Percentiles rank a stretch among this genome's conserved stretches.
Conservation (phyloP, 2,888 invertebrate species). For the Cephus sareptanus region DNA sequence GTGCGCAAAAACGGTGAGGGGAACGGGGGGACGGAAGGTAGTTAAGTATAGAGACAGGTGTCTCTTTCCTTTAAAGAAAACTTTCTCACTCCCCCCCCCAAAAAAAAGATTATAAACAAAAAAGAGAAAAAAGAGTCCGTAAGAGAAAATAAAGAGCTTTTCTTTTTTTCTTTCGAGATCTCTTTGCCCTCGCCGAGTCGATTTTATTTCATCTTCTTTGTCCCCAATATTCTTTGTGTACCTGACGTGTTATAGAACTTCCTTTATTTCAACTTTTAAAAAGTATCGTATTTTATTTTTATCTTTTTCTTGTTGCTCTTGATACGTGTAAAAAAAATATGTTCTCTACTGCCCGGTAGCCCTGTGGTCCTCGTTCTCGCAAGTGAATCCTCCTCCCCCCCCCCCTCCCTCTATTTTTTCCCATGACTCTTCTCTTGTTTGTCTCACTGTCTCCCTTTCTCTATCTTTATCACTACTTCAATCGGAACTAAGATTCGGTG, state of each 20-base stretch:
- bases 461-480: not conserved
- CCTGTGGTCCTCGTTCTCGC: too few relatives aligned
- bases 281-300: slow-evolving; percentile 20
- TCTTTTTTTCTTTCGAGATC: slow-evolving; percentile 1
- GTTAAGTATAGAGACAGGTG: not conserved
- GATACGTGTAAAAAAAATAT: too few relatives aligned
- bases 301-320: slow-evolving; percentile 4
- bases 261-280: too few relatives aligned
- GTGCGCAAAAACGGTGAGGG: not conserved
- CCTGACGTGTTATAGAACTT: too few relatives aligned
- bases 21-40: not conserved
- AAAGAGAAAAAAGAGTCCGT: slow-evolving; percentile 19
- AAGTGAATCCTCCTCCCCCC: too few relatives aligned
- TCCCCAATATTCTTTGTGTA: too few relatives aligned
- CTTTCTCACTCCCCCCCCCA: slow-evolving; percentile 7
- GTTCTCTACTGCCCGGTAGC: too few relatives aligned
- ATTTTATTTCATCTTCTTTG: too few relatives aligned
- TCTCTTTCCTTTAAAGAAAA: slow-evolving; percentile 12
- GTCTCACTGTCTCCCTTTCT: not conserved
- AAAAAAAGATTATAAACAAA: slow-evolving; percentile 22
- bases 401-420: not conserved
- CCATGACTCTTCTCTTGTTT: not conserved
- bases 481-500: too few relatives aligned
- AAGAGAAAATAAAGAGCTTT: not conserved
- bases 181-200: not conserved